Base-by-base conservation (phyloP, 2,888 invertebrate genomes). In the Pseudoips prasinana region DNA sequence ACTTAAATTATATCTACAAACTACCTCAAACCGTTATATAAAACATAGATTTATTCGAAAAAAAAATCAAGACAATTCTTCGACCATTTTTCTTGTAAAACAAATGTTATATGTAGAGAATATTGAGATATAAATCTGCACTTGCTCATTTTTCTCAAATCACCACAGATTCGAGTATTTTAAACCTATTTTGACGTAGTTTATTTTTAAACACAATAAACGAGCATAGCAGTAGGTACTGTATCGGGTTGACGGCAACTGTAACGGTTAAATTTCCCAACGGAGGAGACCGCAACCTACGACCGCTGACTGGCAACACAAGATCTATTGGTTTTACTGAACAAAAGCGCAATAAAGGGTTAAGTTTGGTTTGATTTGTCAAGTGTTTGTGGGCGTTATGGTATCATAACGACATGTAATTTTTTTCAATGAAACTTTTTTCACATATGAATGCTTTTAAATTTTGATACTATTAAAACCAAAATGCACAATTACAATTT, bases 201-300 rank as follows among this genome's bases (percentile, higher is more conserved):
- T 52, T 52, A 46, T 50, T 56, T 59, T 49, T 47, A 54, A 52
- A 42, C 49, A 48, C 47, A 54, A 51, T 48, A 51, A 50, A 49
- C 52, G 39, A 39, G 40, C 42, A 34, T 27, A 34, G 39, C 32
- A 14, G 5, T n/a, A n/a, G n/a, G n/a, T n/a, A 18, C 18, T n/a
- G 36, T 37, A 35, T 30, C 44, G 40, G 38, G 40, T 54, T 58
- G 62, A 64, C 61, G 57, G 52, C 36, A 45, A 25, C 39, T 35
- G 25, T 41, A 43, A 40, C 47, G 46, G 58, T 42, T 61, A 67
- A 69, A 71, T 71, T 71, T 71, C 71, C 71, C 71, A 49, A 34
- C 32, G 71, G 70, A 54, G 54, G 40, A 18, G 26, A 46, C 48
- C 44, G 34, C 40, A 41, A 34, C 39, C 30, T 17, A 9, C 33